Percentiles rank a stretch among this genome's conserved stretches.
Evolutionary conservation across 23 tunicate genomes (phyloP).

Genomic region (Diplosoma virens): DNA sequence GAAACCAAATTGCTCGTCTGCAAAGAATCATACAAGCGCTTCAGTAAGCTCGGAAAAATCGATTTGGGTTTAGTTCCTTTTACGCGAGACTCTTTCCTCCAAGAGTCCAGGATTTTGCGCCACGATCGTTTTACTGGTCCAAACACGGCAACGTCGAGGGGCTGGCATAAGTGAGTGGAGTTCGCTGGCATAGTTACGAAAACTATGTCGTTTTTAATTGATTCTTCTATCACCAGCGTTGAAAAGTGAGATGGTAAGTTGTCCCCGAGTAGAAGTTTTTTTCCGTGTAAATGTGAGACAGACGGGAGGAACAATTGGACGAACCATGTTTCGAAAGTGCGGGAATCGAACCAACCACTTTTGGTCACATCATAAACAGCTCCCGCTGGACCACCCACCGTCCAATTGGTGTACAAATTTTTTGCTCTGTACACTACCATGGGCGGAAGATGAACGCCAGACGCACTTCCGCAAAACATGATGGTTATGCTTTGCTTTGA

Average conservation of each 20-base stretch:
- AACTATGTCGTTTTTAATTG: constrained; percentile 2
- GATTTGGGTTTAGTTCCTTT: constrained; percentile 14
- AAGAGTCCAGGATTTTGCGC: constrained; percentile 4
- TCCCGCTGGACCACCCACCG: constrained; percentile 23
- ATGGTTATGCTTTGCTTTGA: constrained; percentile 8
- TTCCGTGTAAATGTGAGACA: background rate
- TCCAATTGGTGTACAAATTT: constrained; percentile 11
- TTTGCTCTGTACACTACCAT: constrained; percentile 28
- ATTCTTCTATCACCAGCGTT: background rate
- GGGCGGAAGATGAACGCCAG: constrained; percentile 12
- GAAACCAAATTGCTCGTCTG: background rate
- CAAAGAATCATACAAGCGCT: constrained; percentile 1
- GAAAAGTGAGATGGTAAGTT: constrained; percentile 23
- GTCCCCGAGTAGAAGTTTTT: constrained; percentile 8
- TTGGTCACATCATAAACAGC: constrained; percentile 18
- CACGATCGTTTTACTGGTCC: constrained; percentile 22
- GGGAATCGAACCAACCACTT: constrained; percentile 18
- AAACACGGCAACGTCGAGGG: constrained; percentile 35
- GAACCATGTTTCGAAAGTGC: constrained; percentile 24
- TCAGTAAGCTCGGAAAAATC: constrained; percentile 1
- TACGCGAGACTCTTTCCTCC: constrained; percentile 12
- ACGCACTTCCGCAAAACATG: constrained; percentile 27
- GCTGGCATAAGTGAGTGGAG: constrained; percentile 25
- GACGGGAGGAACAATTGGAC: background rate
- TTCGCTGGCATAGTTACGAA: constrained; percentile 24